phyloP scores from a whole-genome alignment of 2,113 vertebrate genomes.

The Syngnathus floridae region DNA sequence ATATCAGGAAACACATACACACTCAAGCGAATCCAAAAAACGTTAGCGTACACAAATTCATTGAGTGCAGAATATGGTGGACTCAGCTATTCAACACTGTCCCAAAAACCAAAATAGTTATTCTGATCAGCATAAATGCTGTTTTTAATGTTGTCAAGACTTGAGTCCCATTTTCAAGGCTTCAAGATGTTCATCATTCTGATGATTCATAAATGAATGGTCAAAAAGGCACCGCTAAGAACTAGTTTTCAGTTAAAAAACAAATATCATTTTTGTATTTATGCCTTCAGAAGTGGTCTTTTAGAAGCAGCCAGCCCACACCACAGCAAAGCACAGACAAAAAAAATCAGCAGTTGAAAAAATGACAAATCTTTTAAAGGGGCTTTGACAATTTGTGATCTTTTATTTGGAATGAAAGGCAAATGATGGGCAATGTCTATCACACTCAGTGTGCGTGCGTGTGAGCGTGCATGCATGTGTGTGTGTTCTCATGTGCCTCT shows the following conservation, averaged over 20 bases:
- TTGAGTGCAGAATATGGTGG: background rate
- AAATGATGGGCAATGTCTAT: background rate
- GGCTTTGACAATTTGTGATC: background rate
- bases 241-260: too few relatives aligned
- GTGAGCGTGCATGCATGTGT: constrained; percentile 34
- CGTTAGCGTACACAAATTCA: background rate
- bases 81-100: background rate
- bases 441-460: constrained; percentile 15
- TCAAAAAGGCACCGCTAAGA: too few relatives aligned
- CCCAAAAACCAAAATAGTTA: background rate
- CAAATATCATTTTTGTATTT: background rate
- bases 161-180: background rate
- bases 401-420: constrained; percentile 1
- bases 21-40: background rate
- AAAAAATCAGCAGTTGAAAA: background rate
- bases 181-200: background rate
- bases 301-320: too few relatives aligned
- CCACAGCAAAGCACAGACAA: background rate
- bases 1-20: background rate
- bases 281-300: background rate
- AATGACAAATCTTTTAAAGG: background rate
- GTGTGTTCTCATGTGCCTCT: constrained; percentile 47
- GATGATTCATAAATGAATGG: background rate
- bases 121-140: background rate
- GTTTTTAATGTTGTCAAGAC: background rate